Conservation (phyloP, 2,797 vertebrate genomes). For the Falco peregrinus region DNA sequence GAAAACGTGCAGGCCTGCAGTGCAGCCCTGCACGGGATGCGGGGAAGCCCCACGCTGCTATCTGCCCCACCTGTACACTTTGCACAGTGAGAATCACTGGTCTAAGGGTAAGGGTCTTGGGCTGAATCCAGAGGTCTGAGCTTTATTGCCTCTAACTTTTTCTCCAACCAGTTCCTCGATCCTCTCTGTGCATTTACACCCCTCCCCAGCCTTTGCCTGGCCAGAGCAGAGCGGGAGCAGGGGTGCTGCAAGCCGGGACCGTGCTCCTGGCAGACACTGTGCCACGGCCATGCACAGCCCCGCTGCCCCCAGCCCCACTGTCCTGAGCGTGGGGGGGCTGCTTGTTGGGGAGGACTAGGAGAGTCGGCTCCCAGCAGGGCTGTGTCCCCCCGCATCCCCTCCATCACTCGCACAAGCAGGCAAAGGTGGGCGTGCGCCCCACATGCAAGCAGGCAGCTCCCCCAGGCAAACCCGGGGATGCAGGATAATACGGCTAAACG, state of each 20-base stretch:
- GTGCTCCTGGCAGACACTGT: accelerated
- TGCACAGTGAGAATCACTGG: accelerated
- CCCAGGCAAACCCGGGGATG: not conserved
- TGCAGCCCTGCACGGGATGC: not conserved
- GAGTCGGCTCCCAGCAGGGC: not conserved
- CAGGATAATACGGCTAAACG: conserved; percentile 9
- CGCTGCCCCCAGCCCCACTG: not conserved
- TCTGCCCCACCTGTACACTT: accelerated
- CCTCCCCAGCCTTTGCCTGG: not conserved
- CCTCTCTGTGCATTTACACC: not conserved
- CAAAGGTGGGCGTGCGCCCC: not conserved
- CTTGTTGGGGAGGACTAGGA: accelerated
- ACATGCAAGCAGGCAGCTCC: conserved; percentile 44
- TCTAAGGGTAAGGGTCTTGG: no score
- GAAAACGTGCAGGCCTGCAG: accelerated
- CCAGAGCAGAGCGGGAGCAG: not conserved
- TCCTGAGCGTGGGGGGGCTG: not conserved
- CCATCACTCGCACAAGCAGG: not conserved
- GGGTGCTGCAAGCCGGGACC: not conserved
- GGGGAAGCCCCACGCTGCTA: not conserved
- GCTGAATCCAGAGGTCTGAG: not conserved
- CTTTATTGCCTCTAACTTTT: not conserved
- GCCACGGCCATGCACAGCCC: not conserved
- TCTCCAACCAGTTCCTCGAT: not conserved
- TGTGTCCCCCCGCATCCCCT: not conserved